Base-by-base conservation (phyloP, 1,140 invertebrate species). In the Drosophila saltans region DNA sequence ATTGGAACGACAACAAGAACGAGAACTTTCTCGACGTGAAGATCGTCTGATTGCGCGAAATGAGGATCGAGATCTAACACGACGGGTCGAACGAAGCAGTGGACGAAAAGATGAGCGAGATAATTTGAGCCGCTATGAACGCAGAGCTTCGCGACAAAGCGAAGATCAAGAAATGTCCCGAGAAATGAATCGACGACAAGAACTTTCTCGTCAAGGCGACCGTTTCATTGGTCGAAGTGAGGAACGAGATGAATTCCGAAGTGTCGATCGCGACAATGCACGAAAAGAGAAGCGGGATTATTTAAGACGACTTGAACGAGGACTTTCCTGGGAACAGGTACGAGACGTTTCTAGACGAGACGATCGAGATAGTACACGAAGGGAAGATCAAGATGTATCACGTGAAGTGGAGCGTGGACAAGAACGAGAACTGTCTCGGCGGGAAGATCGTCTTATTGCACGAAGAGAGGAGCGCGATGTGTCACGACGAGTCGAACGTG, bases 151-250 rank as follows among this genome's bases (percentile, higher is more conserved):
- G 16, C 16, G 16, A 0, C 16, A 16, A 16, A 16, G 16, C 16
- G 16, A 26, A 1, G 65, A 70, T 0, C 39, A 52, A 4, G 62
- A 45, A 36, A 45, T 24, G 36, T 9, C 2, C 8, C 8, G 39
- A 2, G 10, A 11, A 21, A 16, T 7, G 21, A 16, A 48, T 16
- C 45, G 45, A 24, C 45, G 21, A 24, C 16, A 48, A 21, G 45
- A 24, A 24, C 45, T 48, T n/a, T 16, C 41, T 30, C 65, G 45
- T 3, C 63, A 16, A 11, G 52, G 11, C 5, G 71, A 70, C 33
- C 72, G 43, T 2, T 39, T 43, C 1, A n/a, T 9, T 10, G 1
- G 3, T 4, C 21, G 28, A 7, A 30, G 28, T 36, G 40, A 11
- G 33, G 33, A 36, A 36, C 39, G 36, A 5, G 39, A 33, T 33